Evolutionary conservation across 2,113 vertebrate species (phyloP), one percentile per base, ranked within the genome.

Genomic region (Eudyptes chrysolophus): DNA sequence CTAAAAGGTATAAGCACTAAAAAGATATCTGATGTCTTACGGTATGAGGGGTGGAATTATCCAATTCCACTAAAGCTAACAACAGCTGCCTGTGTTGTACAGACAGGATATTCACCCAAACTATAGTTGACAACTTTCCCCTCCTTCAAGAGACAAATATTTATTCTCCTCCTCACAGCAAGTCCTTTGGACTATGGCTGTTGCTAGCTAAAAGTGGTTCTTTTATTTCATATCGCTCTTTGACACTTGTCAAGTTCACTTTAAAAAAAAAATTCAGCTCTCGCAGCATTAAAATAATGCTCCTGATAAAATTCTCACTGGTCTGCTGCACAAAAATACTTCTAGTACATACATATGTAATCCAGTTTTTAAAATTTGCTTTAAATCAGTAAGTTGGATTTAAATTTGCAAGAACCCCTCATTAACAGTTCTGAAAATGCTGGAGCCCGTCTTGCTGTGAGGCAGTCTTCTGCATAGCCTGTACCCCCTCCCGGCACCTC

Each of bases 321-420:
- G n/a, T 38, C 21, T 52, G 79, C 74, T 52, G 42, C 84, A 49
- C 70, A 36, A 20, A 65, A 77, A 16, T 7, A 27, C 66, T 70
- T 46, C 2, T 4, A 46, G 52, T 12, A 15, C 8, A 2, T 1
- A 8, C 6, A 26, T 2, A 13, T 0, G 9, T 5, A 51, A 44
- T 2, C 18, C 16, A 7, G 26, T 7, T 44, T 32, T 40, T 5
- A 40, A 72, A 80, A 21, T 14, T 29, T 3, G 10, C 52, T 55
- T 60, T 16, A 12, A 32, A 21, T 18, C 34, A n/a, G 18, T 40
- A 26, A 34, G 32, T 1, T 5, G 2, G 44, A 6, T 49, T 78
- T 68, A 16, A 64, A 64, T 24, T 46, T 46, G 52, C 30, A 9
- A 61, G 54, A 38, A 24, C 7, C 42, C 58, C 32, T 68, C 0